Evolutionary conservation across 2,888 invertebrate genomes (phyloP).

Genomic region (Drosophila prolongata): DNA sequence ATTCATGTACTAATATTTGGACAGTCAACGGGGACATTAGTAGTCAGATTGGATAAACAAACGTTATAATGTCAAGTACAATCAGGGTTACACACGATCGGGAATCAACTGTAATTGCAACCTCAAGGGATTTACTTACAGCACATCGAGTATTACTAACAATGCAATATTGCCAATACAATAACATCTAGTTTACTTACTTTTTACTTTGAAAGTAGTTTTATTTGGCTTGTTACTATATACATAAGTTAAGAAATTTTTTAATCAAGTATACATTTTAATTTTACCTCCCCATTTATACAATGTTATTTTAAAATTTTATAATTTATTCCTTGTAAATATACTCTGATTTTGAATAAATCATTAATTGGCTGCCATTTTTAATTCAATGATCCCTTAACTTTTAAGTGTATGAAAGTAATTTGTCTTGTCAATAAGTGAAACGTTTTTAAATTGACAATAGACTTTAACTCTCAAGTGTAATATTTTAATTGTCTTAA

Average conservation of each 20-base stretch:
- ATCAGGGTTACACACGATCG: slow-evolving; percentile 30
- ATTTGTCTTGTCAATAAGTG: too few relatives aligned
- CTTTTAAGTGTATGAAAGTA: too few relatives aligned
- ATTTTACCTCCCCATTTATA: too few relatives aligned
- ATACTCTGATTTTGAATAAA: too few relatives aligned
- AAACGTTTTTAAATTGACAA: too few relatives aligned
- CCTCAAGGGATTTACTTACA: slow-evolving; percentile 16
- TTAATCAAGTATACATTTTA: too few relatives aligned
- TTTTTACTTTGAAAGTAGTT: background rate
- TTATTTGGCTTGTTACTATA: background rate
- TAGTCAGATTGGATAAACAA: slow-evolving; percentile 38
- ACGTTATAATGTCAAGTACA: slow-evolving; percentile 33
- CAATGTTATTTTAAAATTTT: too few relatives aligned
- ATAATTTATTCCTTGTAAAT: background rate
- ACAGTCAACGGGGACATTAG: slow-evolving; percentile 35
- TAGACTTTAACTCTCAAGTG: too few relatives aligned
- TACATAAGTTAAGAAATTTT: background rate
- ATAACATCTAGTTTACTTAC: too few relatives aligned
- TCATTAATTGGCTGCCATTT: too few relatives aligned
- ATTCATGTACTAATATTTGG: slow-evolving; percentile 31
- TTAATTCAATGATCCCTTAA: too few relatives aligned
- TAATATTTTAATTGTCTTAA: too few relatives aligned
- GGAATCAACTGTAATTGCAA: slow-evolving; percentile 27
- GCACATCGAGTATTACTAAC: slow-evolving; percentile 7
- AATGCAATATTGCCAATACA: background rate